Evolutionary conservation across 2,888 invertebrate species (phyloP), one percentile per base, ranked within the genome.

Genomic region (Drosophila kanekoi): DNA sequence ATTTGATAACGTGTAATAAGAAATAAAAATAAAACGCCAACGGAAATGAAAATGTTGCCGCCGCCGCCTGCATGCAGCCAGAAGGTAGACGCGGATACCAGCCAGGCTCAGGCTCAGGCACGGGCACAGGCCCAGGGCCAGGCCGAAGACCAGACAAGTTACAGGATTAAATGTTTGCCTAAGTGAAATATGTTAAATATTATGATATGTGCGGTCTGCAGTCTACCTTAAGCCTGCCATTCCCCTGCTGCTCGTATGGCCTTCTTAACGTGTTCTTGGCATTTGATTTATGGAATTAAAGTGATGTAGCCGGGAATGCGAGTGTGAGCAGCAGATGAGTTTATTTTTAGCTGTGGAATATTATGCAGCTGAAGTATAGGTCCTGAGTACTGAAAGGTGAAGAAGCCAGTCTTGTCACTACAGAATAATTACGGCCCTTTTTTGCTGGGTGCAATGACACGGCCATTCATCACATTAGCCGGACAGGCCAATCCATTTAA

Each of bases 131-230:
- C 10, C 11, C 11, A 41, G 18, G n/a, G 11, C 18, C 13, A 20
- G 48, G 20, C 14, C 11, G 16, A 32, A 40, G 35, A 18, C 57
- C 70, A 77, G 78, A 80, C 87, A 72, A 76, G 87, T 72, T 77
- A 59, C 66, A 51, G 81, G 80, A 85, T 89, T 85, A 87, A 85
- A 85, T 85, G 80, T 87, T 87, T 85, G 76, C 80, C 80, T 85
- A 87, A 87, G 88, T 85, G 88, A 87, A 89, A 89, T 87, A 87
- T 89, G 86, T 82, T 87, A 72, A 87, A 81, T 85, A 79, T 73
- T 86, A 88, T 79, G 77, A 88, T 87, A 88, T 83, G 82, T 84
- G 80, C 54, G 64, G 70, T 49, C 35, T 66, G n/a, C 43, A 11
- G 63, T 28, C 64, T 38, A 41, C 61, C 52, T 40, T 16, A 11